Evolutionary conservation across 1,140 invertebrate species (phyloP).

Genomic region (Zophobas morio): DNA sequence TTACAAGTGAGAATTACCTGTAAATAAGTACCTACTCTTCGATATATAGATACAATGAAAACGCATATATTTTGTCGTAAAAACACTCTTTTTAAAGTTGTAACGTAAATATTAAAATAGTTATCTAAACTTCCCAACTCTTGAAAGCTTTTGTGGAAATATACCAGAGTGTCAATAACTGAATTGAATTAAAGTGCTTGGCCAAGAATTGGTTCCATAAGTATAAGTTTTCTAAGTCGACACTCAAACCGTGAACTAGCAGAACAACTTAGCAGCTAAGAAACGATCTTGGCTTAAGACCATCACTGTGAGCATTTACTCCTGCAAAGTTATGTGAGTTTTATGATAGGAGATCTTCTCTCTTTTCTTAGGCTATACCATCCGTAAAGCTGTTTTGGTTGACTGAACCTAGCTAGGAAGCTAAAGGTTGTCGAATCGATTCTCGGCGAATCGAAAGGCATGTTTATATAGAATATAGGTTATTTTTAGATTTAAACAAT

Average conservation of each 20-base stretch:
- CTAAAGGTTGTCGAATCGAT: slow-evolving; percentile 19
- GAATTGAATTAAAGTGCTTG: slow-evolving; percentile 10
- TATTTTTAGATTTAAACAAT: neutral
- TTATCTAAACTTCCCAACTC: neutral
- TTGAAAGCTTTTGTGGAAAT: neutral
- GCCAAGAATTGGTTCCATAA: neutral
- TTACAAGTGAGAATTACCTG: too few relatives aligned
- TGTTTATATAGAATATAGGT: neutral
- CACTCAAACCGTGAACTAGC: slow-evolving; percentile 8
- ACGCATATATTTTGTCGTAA: too few relatives aligned
- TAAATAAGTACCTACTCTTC: too few relatives aligned
- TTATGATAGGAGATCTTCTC: slow-evolving; percentile 31
- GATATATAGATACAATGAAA: too few relatives aligned
- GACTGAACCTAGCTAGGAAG: slow-evolving; percentile 7
- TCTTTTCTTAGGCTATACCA: slow-evolving; percentile 24
- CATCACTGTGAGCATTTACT: slow-evolving; percentile 21
- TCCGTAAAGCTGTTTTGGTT: slow-evolving; percentile 27
- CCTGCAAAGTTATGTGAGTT: slow-evolving; percentile 19
- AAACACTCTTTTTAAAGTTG: too few relatives aligned
- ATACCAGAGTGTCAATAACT: neutral
- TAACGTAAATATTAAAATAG: too few relatives aligned
- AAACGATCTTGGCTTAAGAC: slow-evolving; percentile 33
- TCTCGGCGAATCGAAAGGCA: slow-evolving; percentile 8
- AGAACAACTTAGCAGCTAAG: slow-evolving; percentile 7
- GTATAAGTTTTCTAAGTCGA: slow-evolving; percentile 8